A percentile compares a stretch with the other conserved stretches of the same genome.
Evolutionary conservation across 2,888 invertebrate species (phyloP).

Genomic region (Hanleya hanleyi): DNA sequence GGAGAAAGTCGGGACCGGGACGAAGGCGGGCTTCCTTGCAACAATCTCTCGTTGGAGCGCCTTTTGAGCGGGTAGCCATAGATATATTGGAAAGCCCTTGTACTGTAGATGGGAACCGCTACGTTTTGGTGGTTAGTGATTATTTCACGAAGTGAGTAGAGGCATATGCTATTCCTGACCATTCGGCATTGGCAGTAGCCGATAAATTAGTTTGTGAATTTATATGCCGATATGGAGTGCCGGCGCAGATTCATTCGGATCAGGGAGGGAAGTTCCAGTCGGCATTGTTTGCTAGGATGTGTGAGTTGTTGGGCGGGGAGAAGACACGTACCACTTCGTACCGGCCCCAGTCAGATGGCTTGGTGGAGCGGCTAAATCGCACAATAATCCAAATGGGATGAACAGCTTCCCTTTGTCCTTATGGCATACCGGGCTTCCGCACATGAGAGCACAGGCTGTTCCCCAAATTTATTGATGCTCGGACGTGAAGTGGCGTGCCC

Average conservation of each 20-base stretch:
- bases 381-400: conserved; percentile 5
- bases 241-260: conserved; percentile 15
- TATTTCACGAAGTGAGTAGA: conserved; percentile 35
- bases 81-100: background rate
- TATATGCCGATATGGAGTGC: conserved; percentile 18
- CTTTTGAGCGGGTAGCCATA: background rate
- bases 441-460: background rate
- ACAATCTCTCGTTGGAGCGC: conserved; percentile 14
- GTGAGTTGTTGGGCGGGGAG: background rate
- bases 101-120: conserved; percentile 21
- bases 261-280: conserved; percentile 11
- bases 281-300: background rate
- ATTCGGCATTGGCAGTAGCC: conserved; percentile 31
- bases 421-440: conserved; percentile 8
- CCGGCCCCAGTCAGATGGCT: conserved; percentile 14
- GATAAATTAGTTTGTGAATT: conserved; percentile 27
- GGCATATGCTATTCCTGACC: conserved; percentile 28
- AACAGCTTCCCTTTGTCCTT: background rate
- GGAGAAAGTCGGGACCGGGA: background rate
- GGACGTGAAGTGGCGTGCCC: conserved; percentile 23
- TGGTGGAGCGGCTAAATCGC: conserved; percentile 11
- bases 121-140: conserved; percentile 27
- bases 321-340: conserved; percentile 17
- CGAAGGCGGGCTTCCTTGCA: background rate
- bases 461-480: conserved; percentile 6